A percentile compares a stretch with the other conserved stretches of the same genome.
phyloP scores from a whole-genome alignment of 2,888 invertebrate species.

The Eubasilissa splendida region DNA sequence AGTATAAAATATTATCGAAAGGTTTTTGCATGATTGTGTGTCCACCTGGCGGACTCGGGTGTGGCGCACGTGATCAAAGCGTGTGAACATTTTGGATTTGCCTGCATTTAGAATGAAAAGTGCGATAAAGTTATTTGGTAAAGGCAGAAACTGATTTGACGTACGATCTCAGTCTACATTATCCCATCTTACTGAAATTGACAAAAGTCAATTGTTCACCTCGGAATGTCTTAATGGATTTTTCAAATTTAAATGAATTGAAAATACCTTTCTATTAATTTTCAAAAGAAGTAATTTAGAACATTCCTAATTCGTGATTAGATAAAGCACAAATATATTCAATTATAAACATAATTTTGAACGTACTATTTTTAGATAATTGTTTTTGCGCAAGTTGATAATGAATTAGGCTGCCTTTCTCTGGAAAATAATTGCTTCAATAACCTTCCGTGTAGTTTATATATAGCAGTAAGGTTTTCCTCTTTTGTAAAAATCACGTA shows the following conservation, averaged over 20 bases:
- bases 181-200: slow-evolving; percentile 79
- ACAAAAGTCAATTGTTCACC: slow-evolving; percentile 64
- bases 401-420: not conserved
- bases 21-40: slow-evolving; percentile 73
- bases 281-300: not conserved
- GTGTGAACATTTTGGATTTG: slow-evolving; percentile 74
- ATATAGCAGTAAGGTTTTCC: no score
- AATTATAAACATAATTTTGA: slow-evolving; percentile 18
- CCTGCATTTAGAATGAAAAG: slow-evolving; percentile 72
- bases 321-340: slow-evolving; percentile 1
- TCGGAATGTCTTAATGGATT: not conserved
- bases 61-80: slow-evolving; percentile 78
- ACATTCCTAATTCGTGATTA: not conserved
- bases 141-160: slow-evolving; percentile 74
- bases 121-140: slow-evolving; percentile 81
- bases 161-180: slow-evolving; percentile 81
- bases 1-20: no score
- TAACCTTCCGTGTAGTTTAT: no score
- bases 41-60: slow-evolving; percentile 75
- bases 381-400: not conserved
- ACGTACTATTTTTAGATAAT: not conserved
- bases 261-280: not conserved
- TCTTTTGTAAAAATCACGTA: not conserved
- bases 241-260: not conserved
- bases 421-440: not conserved